A percentile compares a stretch with the other conserved stretches of the same genome.
phyloP scores from a whole-genome alignment of 2,113 vertebrate genomes.

The Sialia sialis region DNA sequence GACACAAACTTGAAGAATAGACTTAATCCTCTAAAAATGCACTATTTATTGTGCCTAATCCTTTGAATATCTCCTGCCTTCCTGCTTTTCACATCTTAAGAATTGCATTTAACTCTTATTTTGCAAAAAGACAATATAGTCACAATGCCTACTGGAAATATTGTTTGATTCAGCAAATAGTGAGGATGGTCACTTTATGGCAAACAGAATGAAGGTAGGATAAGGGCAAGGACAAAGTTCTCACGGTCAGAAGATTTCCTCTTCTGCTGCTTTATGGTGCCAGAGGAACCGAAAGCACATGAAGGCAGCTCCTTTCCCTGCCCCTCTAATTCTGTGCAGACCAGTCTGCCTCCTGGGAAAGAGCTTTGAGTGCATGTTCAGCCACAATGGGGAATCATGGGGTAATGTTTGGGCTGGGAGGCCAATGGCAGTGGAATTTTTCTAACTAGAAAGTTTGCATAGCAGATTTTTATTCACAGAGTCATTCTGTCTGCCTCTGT shows the following conservation, averaged over 20 bases:
- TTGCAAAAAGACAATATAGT: not conserved
- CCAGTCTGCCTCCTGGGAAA: not conserved
- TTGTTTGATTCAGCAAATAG: not conserved
- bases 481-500: not conserved
- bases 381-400: not conserved
- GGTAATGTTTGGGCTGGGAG: not conserved
- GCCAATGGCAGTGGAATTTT: not conserved
- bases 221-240: not conserved
- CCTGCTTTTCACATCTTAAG: not conserved
- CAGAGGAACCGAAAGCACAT: not conserved
- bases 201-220: not conserved
- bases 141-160: not conserved
- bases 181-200: not conserved
- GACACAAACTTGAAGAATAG: not conserved
- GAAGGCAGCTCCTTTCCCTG: not conserved
- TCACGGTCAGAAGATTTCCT: not conserved
- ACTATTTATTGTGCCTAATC: not conserved
- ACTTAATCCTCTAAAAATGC: conserved; percentile 31
- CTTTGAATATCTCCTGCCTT: not conserved
- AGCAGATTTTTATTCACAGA: not conserved
- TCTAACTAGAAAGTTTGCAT: not conserved
- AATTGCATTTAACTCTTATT: not conserved
- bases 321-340: not conserved
- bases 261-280: not conserved
- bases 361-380: not conserved